These are phyloP conservation scores for Leptinotarsa lineolata DNA, from an alignment of 1,140 invertebrate species.

Conservation along the genomic window DNA sequence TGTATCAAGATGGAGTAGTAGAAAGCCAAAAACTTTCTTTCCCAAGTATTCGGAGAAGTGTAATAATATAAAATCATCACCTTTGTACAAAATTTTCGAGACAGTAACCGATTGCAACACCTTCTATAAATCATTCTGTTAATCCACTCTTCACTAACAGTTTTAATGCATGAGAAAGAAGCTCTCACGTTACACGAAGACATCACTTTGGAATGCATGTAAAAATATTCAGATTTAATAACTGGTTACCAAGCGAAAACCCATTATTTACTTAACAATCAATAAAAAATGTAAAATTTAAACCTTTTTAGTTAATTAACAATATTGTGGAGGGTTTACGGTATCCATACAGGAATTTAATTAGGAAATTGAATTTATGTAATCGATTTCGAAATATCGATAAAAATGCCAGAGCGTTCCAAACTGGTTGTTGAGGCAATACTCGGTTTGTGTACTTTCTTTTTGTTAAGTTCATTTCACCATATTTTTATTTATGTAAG, in stretches of 20 bases:
- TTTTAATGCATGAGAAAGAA: slow-evolving; percentile 1
- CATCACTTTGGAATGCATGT: not conserved
- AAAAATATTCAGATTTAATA: slow-evolving; percentile 1
- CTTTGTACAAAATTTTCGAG: too few species aligned
- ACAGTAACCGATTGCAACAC: not conserved
- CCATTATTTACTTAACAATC: slow-evolving; percentile 1
- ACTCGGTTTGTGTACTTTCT: not conserved
- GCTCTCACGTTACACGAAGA: not conserved
- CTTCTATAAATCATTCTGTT: not conserved
- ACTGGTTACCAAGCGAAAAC: not conserved
- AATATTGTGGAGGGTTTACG: slow-evolving; percentile 15
- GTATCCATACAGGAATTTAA: slow-evolving; percentile 16
- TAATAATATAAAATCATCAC: too few species aligned
- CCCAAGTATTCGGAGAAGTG: too few species aligned
- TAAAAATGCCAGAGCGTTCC: slow-evolving; percentile 9
- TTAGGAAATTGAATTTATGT: slow-evolving; percentile 16
- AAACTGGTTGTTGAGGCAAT: slow-evolving; percentile 14
- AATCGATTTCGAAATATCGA: slow-evolving; percentile 15
- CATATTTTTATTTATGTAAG: too few species aligned
- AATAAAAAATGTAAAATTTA: not conserved
- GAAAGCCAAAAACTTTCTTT: too few species aligned
- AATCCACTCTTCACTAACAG: slow-evolving; percentile 2
- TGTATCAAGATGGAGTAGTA: too few species aligned
- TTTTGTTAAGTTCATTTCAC: too few species aligned
- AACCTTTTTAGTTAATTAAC: slow-evolving; percentile 18